Evolutionary conservation across 92 coral and sea anemone species (phyloP).

Genomic region (Plumapathes pennacea): DNA sequence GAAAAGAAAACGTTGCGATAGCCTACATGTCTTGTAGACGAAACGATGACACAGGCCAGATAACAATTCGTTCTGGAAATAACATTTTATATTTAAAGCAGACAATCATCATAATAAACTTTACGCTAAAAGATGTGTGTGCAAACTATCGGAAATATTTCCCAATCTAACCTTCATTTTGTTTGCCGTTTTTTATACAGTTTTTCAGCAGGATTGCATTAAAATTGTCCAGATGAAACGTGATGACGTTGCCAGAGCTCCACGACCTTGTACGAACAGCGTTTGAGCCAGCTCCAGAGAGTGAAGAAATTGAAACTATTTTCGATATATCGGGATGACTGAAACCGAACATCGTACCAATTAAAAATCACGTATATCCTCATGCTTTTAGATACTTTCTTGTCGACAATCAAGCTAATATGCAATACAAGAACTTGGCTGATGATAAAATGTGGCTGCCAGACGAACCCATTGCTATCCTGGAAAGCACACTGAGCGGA

Average conservation of each 20-base stretch:
- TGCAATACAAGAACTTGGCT: conserved; percentile 37
- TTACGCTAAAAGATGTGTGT: too few species aligned
- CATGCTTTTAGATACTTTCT: conserved; percentile 5
- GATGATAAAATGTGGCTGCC: conserved; percentile 19
- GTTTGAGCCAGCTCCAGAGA: conserved; percentile 8
- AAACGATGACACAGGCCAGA: not conserved
- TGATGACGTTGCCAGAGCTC: conserved; percentile 26
- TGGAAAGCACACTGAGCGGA: too few species aligned
- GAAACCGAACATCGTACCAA: conserved; percentile 4
- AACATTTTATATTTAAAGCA: too few species aligned
- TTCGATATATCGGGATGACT: conserved; percentile 1
- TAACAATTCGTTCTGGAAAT: not conserved
- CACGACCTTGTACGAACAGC: not conserved
- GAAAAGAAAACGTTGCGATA: too few species aligned
- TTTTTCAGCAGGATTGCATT: conserved; percentile 40
- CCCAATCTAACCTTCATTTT: too few species aligned
- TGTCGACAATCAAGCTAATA: conserved; percentile 1
- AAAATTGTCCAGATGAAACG: not conserved
- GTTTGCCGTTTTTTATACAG: conserved; percentile 7
- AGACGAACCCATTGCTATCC: too few species aligned
- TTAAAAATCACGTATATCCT: conserved; percentile 26
- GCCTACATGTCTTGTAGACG: not conserved
- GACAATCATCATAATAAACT: too few species aligned
- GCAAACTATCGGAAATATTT: too few species aligned
- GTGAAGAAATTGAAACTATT: not conserved